A percentile compares a stretch with the other conserved stretches of the same genome.
These are phyloP conservation scores for Sphecodes monilicornis DNA, from an alignment of 2,888 invertebrate species.

Conservation along the genomic window DNA sequence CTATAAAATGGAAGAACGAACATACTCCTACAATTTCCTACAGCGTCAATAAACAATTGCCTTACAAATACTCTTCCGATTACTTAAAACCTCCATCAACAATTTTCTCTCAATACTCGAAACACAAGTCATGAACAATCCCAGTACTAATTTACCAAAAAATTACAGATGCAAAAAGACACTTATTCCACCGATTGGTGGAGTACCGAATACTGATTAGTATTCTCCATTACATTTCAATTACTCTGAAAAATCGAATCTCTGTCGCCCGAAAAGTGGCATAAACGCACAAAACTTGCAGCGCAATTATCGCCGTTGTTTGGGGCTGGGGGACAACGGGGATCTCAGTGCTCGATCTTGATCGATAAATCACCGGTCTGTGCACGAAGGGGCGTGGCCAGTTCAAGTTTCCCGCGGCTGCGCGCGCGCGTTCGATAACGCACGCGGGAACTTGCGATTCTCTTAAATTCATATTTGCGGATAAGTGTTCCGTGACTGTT, in stretches of 20 bases:
- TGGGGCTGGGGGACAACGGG: no score
- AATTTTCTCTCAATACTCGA: no score
- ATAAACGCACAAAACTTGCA: not conserved
- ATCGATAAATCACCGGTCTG: constrained; percentile 58
- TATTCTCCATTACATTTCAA: no score
- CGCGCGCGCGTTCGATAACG: constrained; percentile 32
- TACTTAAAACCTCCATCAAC: not conserved
- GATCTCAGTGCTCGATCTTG: constrained; percentile 33
- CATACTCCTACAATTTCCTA: not conserved
- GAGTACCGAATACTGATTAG: no score
- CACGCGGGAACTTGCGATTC: constrained; percentile 19
- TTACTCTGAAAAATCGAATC: not conserved
- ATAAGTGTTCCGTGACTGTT: constrained; percentile 64
- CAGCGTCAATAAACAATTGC: no score
- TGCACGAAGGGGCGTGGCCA: constrained; percentile 59
- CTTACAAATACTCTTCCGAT: not conserved
- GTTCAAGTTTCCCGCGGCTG: constrained; percentile 55
- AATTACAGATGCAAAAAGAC: no score
- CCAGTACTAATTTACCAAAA: no score
- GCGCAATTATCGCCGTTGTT: not conserved
- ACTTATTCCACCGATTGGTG: no score
- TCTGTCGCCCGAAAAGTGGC: not conserved
- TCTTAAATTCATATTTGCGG: constrained; percentile 68
- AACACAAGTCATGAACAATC: no score
- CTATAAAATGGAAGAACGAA: not conserved